Evolutionary conservation across 2,888 invertebrate genomes (phyloP).

Genomic region (Synanthedon myopaeformis): DNA sequence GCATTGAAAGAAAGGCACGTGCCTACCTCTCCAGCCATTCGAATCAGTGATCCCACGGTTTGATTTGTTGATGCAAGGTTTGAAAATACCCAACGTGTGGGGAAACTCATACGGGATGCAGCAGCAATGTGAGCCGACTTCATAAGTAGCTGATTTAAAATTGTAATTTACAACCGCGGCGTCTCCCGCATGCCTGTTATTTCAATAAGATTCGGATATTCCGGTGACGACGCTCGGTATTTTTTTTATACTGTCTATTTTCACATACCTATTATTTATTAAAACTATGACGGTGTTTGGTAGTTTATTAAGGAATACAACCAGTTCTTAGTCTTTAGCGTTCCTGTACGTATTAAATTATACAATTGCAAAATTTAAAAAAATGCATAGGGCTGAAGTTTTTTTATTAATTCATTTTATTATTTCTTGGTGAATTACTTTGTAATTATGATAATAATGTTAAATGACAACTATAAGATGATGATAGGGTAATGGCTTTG

Average conservation of each 20-base stretch:
- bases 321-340: too few species aligned
- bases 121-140: conserved; percentile 28
- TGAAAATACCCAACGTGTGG: conserved; percentile 19
- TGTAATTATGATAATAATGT: too few species aligned
- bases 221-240: background rate
- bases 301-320: too few species aligned
- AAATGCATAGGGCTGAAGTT: too few species aligned
- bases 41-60: conserved; percentile 11
- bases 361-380: too few species aligned
- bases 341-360: too few species aligned
- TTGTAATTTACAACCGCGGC: conserved; percentile 32
- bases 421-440: too few species aligned
- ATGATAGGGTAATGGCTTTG: too few species aligned
- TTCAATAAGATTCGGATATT: background rate
- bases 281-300: too few species aligned
- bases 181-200: conserved; percentile 7
- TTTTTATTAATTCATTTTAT: too few species aligned
- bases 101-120: conserved; percentile 30
- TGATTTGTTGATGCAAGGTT: conserved; percentile 16
- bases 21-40: background rate
- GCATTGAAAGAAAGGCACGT: background rate
- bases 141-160: conserved; percentile 39
- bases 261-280: background rate
- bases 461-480: too few species aligned
- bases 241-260: background rate